These are phyloP conservation scores for Paralichthys olivaceus DNA, from an alignment of 2,113 vertebrate genomes.

Conservation along the genomic window DNA sequence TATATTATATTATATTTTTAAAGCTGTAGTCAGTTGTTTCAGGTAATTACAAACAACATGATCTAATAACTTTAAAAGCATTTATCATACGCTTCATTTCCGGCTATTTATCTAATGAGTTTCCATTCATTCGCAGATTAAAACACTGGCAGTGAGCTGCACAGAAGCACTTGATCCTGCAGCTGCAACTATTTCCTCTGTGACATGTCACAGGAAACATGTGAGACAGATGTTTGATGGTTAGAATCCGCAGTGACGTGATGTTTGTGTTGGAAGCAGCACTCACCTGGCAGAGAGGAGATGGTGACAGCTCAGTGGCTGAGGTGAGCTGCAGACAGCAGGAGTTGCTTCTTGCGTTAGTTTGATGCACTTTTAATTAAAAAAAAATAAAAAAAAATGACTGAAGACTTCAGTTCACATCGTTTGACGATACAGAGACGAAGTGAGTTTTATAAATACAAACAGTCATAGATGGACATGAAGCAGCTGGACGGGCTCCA, in stretches of 20 bases:
- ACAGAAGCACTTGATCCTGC: neutral
- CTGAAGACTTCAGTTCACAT: too few relatives aligned
- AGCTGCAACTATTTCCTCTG: neutral
- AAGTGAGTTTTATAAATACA: slow-evolving; percentile 36
- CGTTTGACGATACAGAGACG: neutral
- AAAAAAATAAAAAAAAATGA: too few relatives aligned
- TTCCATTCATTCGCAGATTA: neutral
- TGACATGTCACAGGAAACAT: neutral
- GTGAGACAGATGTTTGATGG: too few relatives aligned
- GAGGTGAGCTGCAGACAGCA: slow-evolving; percentile 16
- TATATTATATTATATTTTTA: neutral
- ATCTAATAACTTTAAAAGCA: neutral
- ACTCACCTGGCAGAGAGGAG: too few relatives aligned
- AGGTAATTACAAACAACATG: neutral
- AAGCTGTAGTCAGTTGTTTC: neutral
- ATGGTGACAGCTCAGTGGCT: slow-evolving; percentile 49
- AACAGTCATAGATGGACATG: slow-evolving; percentile 26
- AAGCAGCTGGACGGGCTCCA: slow-evolving; percentile 39
- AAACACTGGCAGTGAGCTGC: neutral
- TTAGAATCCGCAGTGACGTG: too few relatives aligned
- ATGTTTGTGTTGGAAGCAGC: too few relatives aligned
- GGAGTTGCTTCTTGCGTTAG: neutral
- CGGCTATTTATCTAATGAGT: neutral
- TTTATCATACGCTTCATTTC: neutral
- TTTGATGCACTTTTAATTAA: slow-evolving; percentile 7